A percentile compares a stretch with the other conserved stretches of the same genome.
phyloP scores from a whole-genome alignment of 2,888 invertebrate species.

The Chironomus tentans region DNA sequence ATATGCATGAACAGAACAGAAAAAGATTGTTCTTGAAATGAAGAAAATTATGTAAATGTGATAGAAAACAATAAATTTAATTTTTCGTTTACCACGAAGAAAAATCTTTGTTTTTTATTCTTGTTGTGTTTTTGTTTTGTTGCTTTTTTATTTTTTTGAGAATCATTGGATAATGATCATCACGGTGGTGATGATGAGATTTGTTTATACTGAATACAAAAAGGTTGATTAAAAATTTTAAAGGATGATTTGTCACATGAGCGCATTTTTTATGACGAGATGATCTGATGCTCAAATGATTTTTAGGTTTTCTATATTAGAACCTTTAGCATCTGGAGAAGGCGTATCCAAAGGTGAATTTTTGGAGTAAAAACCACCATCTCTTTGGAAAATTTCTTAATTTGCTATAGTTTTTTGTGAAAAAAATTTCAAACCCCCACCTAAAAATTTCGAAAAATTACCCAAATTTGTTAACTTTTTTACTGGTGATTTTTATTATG shows the following conservation, averaged over 20 bases:
- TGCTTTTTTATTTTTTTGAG: not conserved
- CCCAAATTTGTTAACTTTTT: too few species aligned
- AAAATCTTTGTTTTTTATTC: too few species aligned
- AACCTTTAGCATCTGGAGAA: too few species aligned
- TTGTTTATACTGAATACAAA: not conserved
- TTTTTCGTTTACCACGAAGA: constrained; percentile 6
- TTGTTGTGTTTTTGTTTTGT: not conserved
- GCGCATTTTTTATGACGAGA: not conserved
- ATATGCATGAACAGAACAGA: not conserved
- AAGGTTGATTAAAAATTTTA: not conserved
- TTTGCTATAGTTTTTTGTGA: too few species aligned
- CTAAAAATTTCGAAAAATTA: too few species aligned
- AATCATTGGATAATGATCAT: not conserved
- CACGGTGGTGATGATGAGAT: constrained; percentile 10
- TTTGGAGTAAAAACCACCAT: too few species aligned
- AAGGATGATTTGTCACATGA: not conserved
- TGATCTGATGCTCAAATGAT: too few species aligned
- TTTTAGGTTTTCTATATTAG: too few species aligned
- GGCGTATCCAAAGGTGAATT: too few species aligned
- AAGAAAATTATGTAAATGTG: constrained; percentile 21
- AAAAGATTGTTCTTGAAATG: constrained; percentile 1
- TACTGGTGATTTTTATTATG: too few species aligned
- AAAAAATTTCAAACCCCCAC: too few species aligned
- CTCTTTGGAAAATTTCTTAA: too few species aligned
- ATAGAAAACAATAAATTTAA: constrained; percentile 25